Percentiles rank a stretch among this genome's conserved stretches.
Evolutionary conservation across 2,888 invertebrate species (phyloP).

Genomic region (Meghimatium bilineatum): DNA sequence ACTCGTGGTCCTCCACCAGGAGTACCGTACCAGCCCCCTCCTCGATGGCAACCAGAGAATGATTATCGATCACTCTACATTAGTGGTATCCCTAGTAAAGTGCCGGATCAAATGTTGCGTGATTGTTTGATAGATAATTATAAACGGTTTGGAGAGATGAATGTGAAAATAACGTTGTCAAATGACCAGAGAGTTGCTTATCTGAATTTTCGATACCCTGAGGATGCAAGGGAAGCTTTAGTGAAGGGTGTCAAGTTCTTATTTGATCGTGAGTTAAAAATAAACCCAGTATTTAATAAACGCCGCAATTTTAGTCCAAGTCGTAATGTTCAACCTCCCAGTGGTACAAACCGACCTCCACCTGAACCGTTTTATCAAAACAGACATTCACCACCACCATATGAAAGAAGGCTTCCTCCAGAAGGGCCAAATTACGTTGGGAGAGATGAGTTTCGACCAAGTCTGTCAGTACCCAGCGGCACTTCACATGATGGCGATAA

Average conservation of each 20-base stretch:
- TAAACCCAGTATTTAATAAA: constrained; percentile 86
- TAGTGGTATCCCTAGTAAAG: constrained; percentile 93
- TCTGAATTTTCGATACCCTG: constrained; percentile 94
- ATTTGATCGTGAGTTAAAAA: constrained; percentile 94
- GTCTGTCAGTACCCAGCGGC: constrained; percentile 19
- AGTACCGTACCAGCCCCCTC: constrained; percentile 54
- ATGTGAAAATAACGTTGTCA: constrained; percentile 93
- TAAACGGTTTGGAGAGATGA: constrained; percentile 95
- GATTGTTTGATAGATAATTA: constrained; percentile 95
- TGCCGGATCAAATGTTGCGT: constrained; percentile 93
- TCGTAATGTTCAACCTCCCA: constrained; percentile 5
- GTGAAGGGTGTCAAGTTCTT: constrained; percentile 90
- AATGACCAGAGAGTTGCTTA: constrained; percentile 90
- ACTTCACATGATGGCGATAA: constrained; percentile 48
- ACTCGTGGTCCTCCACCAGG: constrained; percentile 34
- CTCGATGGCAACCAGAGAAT: constrained; percentile 48
- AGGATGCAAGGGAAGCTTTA: constrained; percentile 90
- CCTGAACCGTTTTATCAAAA: constrained; percentile 41
- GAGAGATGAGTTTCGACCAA: constrained; percentile 44
- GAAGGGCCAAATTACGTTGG: constrained; percentile 42
- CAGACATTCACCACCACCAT: constrained; percentile 50
- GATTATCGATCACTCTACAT: constrained; percentile 96
- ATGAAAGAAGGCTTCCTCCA: constrained; percentile 44
- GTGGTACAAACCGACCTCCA: constrained; percentile 23
- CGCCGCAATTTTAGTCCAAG: constrained; percentile 60